phyloP scores from a whole-genome alignment of 2,797 vertebrate species.

The Aotus griseimembra region DNA sequence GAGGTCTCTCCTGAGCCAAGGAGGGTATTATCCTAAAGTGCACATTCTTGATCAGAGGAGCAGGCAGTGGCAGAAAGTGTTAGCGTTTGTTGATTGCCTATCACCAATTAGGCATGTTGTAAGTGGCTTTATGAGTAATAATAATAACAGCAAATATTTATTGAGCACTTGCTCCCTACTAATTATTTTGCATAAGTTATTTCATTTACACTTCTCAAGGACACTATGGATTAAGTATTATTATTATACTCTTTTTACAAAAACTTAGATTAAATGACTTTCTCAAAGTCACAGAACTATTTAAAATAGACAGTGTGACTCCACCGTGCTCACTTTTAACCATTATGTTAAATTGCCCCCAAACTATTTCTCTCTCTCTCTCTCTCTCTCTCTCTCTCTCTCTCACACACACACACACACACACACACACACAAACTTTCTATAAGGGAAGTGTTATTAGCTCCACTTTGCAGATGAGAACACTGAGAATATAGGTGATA shows the following conservation, averaged over 20 bases:
- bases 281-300: not conserved
- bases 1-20: not conserved
- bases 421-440: not conserved
- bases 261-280: not conserved
- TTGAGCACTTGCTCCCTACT: not conserved
- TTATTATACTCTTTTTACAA: not conserved
- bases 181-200: not conserved
- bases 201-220: not conserved
- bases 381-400: too few species aligned
- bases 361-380: too few species aligned
- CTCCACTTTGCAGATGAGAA: not conserved
- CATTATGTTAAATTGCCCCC: not conserved
- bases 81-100: not conserved
- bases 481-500: not conserved
- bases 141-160: not conserved
- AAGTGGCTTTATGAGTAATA: not conserved
- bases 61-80: fast-evolving
- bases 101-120: not conserved
- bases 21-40: not conserved
- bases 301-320: not conserved
- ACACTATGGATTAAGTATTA: not conserved
- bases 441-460: not conserved
- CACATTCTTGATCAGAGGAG: not conserved
- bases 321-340: not conserved
- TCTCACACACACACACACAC: not conserved